A percentile compares a stretch with the other conserved stretches of the same genome.
These are phyloP conservation scores for Salminus brasiliensis DNA, from an alignment of 2,113 vertebrate species.

Conservation along the genomic window DNA sequence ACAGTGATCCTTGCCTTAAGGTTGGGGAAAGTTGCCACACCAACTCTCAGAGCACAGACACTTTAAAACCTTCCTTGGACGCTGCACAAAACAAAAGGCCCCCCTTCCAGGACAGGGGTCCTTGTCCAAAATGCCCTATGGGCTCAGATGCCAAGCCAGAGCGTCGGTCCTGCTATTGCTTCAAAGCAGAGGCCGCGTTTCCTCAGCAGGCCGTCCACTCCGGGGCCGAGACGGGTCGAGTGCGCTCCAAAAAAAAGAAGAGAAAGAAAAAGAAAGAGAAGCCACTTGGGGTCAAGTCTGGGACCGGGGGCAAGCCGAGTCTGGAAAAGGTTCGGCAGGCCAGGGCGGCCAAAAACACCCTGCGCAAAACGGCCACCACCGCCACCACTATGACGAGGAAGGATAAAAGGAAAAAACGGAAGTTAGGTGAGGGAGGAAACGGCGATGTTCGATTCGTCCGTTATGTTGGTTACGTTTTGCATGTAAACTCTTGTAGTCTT, in stretches of 20 bases:
- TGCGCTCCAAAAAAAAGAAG: conserved; percentile 85
- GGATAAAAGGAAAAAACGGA: conserved; percentile 88
- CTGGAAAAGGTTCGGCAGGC: conserved; percentile 74
- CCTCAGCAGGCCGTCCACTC: conserved; percentile 56
- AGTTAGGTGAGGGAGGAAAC: conserved; percentile 79
- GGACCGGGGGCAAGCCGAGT: conserved; percentile 77
- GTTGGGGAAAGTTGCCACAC: conserved; percentile 70
- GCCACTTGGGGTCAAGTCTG: conserved; percentile 76
- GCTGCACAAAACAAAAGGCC: conserved; percentile 58
- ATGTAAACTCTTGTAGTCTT: too few relatives aligned
- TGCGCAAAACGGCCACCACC: conserved; percentile 76
- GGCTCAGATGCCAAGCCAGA: conserved; percentile 44
- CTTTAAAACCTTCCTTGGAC: neutral
- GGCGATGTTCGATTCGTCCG: too few relatives aligned
- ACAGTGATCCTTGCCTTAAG: conserved; percentile 61
- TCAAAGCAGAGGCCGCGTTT: conserved; percentile 45
- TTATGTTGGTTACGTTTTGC: neutral
- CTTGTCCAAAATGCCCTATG: conserved; percentile 58
- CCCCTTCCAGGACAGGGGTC: conserved; percentile 33
- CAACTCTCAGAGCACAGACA: conserved; percentile 65
- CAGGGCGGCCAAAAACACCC: conserved; percentile 79
- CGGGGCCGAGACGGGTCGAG: conserved; percentile 72
- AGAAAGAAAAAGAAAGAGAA: conserved; percentile 88
- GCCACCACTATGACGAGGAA: conserved; percentile 84
- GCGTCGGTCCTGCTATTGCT: conserved; percentile 31